Conservation (phyloP, 1,140 invertebrate genomes). For the Heliconius hermathena region DNA sequence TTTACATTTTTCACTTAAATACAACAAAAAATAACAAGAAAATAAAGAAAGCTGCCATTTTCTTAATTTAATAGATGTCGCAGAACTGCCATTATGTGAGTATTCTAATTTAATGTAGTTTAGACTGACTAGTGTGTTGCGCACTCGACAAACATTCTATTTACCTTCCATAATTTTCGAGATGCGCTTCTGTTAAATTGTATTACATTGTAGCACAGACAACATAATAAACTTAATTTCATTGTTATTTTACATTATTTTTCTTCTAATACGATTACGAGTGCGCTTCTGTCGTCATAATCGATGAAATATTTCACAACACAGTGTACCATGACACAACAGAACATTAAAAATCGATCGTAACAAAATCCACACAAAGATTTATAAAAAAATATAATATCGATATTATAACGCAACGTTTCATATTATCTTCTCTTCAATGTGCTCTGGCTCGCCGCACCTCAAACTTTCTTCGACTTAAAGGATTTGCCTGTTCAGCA, state of each 20-base stretch:
- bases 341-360: background rate
- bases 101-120: conserved; percentile 11
- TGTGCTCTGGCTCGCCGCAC: conserved; percentile 10
- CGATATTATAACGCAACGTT: conserved; percentile 3
- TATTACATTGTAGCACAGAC: background rate
- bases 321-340: background rate
- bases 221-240: background rate
- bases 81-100: background rate
- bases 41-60: background rate
- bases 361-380: background rate
- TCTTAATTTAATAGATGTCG: background rate
- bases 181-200: background rate
- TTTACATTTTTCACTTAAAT: background rate
- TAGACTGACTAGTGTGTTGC: conserved; percentile 27
- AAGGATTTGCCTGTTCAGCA: conserved; percentile 35
- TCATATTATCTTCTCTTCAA: conserved; percentile 23
- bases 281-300: background rate
- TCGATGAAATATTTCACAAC: background rate
- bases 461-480: conserved; percentile 38
- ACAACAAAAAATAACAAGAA: background rate
- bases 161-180: conserved; percentile 17
- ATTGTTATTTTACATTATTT: background rate
- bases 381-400: background rate
- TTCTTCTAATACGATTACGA: background rate
- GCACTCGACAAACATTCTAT: conserved; percentile 9